These are phyloP conservation scores for Calosoma granatense DNA, from an alignment of 1,140 invertebrate species.

Conservation along the genomic window DNA sequence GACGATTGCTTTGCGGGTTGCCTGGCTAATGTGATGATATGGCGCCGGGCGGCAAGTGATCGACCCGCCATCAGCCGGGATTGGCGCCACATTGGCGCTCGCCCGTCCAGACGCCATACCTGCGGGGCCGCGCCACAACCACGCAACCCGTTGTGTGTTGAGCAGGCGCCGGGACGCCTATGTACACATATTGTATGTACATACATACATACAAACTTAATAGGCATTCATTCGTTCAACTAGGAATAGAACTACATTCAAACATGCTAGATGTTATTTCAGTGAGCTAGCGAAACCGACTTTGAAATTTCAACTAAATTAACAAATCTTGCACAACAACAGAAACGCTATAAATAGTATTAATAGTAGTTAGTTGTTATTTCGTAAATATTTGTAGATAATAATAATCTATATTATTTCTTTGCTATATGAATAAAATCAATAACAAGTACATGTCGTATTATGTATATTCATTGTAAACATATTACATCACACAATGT, in stretches of 20 bases:
- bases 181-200: not conserved
- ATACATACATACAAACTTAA: conserved; percentile 4
- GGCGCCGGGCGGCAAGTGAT: conserved; percentile 16
- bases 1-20: not conserved
- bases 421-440: too few relatives aligned
- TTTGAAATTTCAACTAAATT: too few relatives aligned
- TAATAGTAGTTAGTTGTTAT: too few relatives aligned
- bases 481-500: too few relatives aligned
- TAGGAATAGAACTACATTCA: conserved; percentile 8
- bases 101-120: conserved; percentile 21
- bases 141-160: not conserved
- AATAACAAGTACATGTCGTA: too few relatives aligned
- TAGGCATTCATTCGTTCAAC: not conserved
- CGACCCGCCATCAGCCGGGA: conserved; percentile 22
- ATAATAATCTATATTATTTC: too few relatives aligned
- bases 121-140: conserved; percentile 13
- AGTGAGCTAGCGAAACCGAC: too few relatives aligned
- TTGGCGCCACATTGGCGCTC: conserved; percentile 19
- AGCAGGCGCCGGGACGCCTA: conserved; percentile 3
- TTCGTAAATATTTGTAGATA: too few relatives aligned
- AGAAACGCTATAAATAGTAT: too few relatives aligned
- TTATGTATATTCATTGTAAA: too few relatives aligned
- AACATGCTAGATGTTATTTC: not conserved
- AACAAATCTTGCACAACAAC: too few relatives aligned
- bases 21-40: not conserved